phyloP scores from a whole-genome alignment of 2,888 invertebrate genomes.

The Scelioninae gen. 1 region DNA sequence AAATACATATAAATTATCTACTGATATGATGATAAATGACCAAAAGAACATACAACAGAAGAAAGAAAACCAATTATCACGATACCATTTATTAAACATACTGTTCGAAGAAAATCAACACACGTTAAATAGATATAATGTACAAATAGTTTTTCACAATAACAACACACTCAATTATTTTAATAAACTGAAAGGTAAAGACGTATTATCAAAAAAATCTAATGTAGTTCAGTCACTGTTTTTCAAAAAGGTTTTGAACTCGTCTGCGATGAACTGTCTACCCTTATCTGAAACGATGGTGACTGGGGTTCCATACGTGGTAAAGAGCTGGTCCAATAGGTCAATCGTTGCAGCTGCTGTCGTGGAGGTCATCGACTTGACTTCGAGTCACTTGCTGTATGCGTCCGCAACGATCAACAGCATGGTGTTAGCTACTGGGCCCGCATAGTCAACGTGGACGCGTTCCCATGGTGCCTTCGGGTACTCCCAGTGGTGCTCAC shows the following conservation, averaged over 20 bases:
- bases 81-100: no score
- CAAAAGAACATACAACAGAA: no score
- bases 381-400: conserved; percentile 28
- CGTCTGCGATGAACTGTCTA: conserved; percentile 14
- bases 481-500: conserved; percentile 44
- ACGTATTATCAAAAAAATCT: no score
- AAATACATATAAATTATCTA: no score
- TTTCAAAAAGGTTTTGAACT: conserved; percentile 11
- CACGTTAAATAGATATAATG: no score
- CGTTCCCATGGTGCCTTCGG: conserved; percentile 36
- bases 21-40: no score
- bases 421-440: conserved; percentile 22
- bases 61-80: no score
- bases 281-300: conserved; percentile 35
- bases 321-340: conserved; percentile 21
- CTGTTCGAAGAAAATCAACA: no score
- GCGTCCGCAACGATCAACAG: conserved; percentile 15
- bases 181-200: no score
- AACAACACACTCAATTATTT: no score
- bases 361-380: not conserved
- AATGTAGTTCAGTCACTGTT: conserved; percentile 24
- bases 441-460: conserved; percentile 44
- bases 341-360: conserved; percentile 25
- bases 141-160: no score
- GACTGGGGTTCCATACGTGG: not conserved